Evolutionary conservation across 2,113 vertebrate species (phyloP).

Genomic region (Elaphurus davidianus): DNA sequence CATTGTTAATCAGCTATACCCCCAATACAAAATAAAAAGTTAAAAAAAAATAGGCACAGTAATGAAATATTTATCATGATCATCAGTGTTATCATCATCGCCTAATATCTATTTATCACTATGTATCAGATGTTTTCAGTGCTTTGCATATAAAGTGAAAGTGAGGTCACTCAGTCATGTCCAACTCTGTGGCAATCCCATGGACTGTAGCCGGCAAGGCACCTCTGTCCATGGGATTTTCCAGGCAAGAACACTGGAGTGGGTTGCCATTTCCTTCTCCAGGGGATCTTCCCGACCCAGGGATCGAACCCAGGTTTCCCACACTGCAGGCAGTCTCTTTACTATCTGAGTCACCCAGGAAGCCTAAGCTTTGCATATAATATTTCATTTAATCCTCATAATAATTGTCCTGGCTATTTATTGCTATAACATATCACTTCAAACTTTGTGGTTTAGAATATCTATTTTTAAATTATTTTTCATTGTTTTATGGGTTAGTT

Average conservation of each 20-base stretch:
- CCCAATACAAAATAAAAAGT: background rate
- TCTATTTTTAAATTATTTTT: background rate
- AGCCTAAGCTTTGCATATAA: background rate
- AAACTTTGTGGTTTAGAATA: background rate
- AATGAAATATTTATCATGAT: background rate
- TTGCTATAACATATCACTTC: background rate
- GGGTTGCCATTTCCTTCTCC: background rate
- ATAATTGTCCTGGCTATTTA: background rate
- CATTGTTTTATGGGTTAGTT: background rate
- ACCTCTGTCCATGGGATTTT: background rate
- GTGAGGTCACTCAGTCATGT: background rate
- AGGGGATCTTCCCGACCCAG: background rate
- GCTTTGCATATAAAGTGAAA: background rate
- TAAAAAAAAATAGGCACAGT: background rate
- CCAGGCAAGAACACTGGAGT: background rate
- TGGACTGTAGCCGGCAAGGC: background rate
- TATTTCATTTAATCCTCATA: background rate
- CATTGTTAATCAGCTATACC: background rate
- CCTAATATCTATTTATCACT: background rate
- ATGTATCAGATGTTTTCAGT: background rate
- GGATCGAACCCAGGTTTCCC: background rate
- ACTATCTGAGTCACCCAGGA: background rate
- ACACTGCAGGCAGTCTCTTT: background rate
- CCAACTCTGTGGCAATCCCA: background rate
- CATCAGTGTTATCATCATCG: background rate